Evolutionary conservation across 1,140 invertebrate species (phyloP), one percentile per base, ranked within the genome.

Genomic region (Pristionchus pacificus): DNA sequence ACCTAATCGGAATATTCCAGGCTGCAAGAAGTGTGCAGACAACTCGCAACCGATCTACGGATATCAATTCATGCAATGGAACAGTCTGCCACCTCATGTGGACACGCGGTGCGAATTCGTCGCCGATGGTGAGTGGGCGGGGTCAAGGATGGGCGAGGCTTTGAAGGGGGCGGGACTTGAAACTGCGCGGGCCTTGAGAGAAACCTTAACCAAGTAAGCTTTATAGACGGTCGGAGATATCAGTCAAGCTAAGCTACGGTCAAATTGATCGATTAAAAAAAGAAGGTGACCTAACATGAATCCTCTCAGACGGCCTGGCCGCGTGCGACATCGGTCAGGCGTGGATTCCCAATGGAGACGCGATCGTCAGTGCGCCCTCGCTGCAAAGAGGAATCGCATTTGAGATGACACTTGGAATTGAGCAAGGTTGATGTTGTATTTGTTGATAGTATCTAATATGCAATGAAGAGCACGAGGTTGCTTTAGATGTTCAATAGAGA

Each of bases 21-120:
- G 77, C 3, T 89, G 89, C 79, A 62, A 79, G 61, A 63, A 74
- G 1, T 89, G 89, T 79, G 85, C 87, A 1, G 81, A 82, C 1
- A 85, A 84, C 10, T 88, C 88, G 1, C 85, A 86, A 1, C 87
- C 89, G 2, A 85, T 87, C 33, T 88, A 86, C 68, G 86, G 86
- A 2, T 80, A 88, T 24, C 83, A 85, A 65, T 86, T 86, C 77
- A 83, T 82, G 27, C 85, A 85, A 79, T 89, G 88, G 88, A 84
- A 87, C 58, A 77, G 79, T 19, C 77, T 89, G 78, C 88, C 88
- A 1, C 76, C 80, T 24, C 85, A 85, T 60, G 80, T 89, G 71
- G 80, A 84, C 14, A 79, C 85, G 2, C 82, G 83, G 3, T 89
- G 88, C 75, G 84, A 86, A 24, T 77, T 77, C 57, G 60, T 79